A percentile compares a stretch with the other conserved stretches of the same genome.
Evolutionary conservation across 2,888 invertebrate genomes (phyloP).

Genomic region (Emmelina monodactyla): DNA sequence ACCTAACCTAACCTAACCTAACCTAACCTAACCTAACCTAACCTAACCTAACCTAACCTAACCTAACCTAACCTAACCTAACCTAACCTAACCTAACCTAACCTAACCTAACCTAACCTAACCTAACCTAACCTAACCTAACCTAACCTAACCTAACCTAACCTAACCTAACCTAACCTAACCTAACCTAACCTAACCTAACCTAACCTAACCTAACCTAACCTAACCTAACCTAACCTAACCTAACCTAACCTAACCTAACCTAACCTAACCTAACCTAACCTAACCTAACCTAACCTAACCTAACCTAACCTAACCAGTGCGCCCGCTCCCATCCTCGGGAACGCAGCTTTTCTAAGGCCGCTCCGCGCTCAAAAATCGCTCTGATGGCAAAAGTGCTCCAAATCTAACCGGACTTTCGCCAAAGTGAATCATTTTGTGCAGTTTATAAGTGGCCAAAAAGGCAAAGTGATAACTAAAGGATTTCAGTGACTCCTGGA

Average conservation of each 20-base stretch:
- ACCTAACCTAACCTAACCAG: constrained; percentile 14
- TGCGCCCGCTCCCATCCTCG: too few relatives aligned
- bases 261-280: constrained; percentile 15
- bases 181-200: constrained; percentile 7
- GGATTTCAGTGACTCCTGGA: too few relatives aligned
- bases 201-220: constrained; percentile 9
- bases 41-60: constrained; percentile 11
- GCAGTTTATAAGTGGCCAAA: too few relatives aligned
- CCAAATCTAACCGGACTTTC: too few relatives aligned
- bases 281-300: constrained; percentile 15
- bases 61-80: constrained; percentile 8
- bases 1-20: constrained; percentile 9
- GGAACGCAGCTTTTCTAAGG: too few relatives aligned
- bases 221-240: constrained; percentile 14
- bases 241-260: constrained; percentile 16
- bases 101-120: constrained; percentile 8
- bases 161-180: constrained; percentile 8
- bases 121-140: constrained; percentile 8
- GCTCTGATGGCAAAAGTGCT: too few relatives aligned
- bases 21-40: constrained; percentile 13
- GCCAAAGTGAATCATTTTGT: too few relatives aligned
- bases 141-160: constrained; percentile 8
- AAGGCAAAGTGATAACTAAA: too few relatives aligned
- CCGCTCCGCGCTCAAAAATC: too few relatives aligned
- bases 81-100: constrained; percentile 8